These are phyloP conservation scores for Rhamphomyia laevipes DNA, from an alignment of 2,888 invertebrate species.

Conservation along the genomic window DNA sequence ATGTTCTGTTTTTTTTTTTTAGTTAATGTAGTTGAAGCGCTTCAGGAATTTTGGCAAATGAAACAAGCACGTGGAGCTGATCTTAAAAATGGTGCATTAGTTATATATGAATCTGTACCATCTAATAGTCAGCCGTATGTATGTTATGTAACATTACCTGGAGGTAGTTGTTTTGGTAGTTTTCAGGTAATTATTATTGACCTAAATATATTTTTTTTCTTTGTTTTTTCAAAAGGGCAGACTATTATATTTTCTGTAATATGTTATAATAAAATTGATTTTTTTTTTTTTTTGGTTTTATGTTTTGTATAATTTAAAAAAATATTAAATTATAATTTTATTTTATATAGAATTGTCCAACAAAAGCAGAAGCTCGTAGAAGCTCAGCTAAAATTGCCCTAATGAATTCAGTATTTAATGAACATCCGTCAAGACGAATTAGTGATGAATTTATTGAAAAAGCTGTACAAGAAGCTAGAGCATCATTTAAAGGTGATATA, in stretches of 20 bases:
- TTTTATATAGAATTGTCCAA: slow-evolving; percentile 67
- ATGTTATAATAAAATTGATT: background rate
- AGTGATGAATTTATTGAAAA: slow-evolving; percentile 90
- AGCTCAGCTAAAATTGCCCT: slow-evolving; percentile 92
- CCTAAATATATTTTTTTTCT: background rate
- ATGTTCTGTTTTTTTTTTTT: slow-evolving; percentile 24
- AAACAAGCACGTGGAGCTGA: slow-evolving; percentile 81
- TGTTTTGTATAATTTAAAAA: background rate
- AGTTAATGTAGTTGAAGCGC: slow-evolving; percentile 91
- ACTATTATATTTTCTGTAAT: too few species aligned
- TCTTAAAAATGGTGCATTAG: slow-evolving; percentile 75
- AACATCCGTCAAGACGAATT: slow-evolving; percentile 84
- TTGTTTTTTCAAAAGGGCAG: background rate
- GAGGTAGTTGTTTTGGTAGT: slow-evolving; percentile 91
- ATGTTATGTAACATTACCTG: slow-evolving; percentile 88
- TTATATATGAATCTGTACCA: slow-evolving; percentile 90
- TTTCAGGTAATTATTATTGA: slow-evolving; percentile 56
- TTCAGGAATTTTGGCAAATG: slow-evolving; percentile 97
- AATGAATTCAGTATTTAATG: slow-evolving; percentile 95
- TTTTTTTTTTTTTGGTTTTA: background rate
- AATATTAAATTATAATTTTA: background rate
- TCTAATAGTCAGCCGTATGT: slow-evolving; percentile 85
- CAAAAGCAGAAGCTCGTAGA: slow-evolving; percentile 86
- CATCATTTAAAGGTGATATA: slow-evolving; percentile 60
- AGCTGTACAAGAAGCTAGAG: slow-evolving; percentile 83